phyloP scores from a whole-genome alignment of 1,140 invertebrate genomes.

The Drosophila subobscura region DNA sequence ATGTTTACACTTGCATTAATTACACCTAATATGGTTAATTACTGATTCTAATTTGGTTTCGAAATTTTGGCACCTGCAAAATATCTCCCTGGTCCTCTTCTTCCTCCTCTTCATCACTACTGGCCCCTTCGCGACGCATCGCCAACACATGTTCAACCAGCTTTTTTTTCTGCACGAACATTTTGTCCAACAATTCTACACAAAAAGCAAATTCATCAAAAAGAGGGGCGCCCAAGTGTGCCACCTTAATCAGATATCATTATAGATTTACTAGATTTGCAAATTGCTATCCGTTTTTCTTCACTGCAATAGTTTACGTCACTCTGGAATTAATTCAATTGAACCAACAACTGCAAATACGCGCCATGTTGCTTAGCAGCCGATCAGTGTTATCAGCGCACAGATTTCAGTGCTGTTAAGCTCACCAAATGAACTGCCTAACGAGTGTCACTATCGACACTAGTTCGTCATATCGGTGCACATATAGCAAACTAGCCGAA shows the following conservation, averaged over 20 bases:
- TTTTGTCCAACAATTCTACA: constrained; percentile 42
- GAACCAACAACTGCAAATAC: constrained; percentile 24
- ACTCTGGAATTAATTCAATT: constrained; percentile 1
- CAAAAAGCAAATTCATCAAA: constrained; percentile 50
- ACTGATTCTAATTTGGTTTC: constrained; percentile 15
- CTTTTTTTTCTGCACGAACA: constrained; percentile 82
- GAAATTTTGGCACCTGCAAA: constrained; percentile 71
- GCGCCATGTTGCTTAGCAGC: constrained; percentile 18
- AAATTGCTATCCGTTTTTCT: neutral
- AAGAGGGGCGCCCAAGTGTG: constrained; percentile 4
- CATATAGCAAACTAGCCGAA: too few species aligned
- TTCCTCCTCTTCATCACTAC: constrained; percentile 70
- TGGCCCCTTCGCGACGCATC: constrained; percentile 63
- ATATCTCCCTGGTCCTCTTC: constrained; percentile 81
- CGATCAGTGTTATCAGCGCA: too few species aligned
- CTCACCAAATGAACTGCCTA: too few species aligned
- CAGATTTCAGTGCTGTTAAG: too few species aligned
- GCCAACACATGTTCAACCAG: constrained; percentile 79
- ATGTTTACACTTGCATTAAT: constrained; percentile 48
- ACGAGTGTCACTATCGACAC: too few species aligned
- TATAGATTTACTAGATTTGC: constrained; percentile 60
- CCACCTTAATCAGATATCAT: constrained; percentile 33
- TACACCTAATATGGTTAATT: constrained; percentile 34
- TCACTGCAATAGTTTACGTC: constrained; percentile 18
- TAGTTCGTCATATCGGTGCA: too few species aligned